Percentiles rank a stretch among this genome's conserved stretches.
phyloP scores from a whole-genome alignment of 2,113 vertebrate species.

The Tricholaema leucomelas region DNA sequence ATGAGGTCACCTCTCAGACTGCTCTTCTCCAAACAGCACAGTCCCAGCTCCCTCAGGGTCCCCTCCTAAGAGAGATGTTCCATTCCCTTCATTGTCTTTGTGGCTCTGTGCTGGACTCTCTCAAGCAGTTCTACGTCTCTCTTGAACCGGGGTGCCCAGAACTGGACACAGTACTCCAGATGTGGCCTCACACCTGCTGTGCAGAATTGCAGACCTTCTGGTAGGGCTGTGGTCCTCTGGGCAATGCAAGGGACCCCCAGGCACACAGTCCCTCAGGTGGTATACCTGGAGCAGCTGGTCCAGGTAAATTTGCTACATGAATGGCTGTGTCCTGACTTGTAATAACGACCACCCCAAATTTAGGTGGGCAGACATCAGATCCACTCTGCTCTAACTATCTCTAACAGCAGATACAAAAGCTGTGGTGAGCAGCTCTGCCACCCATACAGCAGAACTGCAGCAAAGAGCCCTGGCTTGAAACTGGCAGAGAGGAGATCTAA shows the following conservation, averaged over 20 bases:
- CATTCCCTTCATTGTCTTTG: too few species aligned
- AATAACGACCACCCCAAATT: neutral
- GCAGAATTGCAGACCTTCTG: neutral
- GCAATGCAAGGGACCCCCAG: neutral
- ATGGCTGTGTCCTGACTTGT: neutral
- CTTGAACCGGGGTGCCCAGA: too few species aligned
- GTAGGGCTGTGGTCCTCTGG: neutral
- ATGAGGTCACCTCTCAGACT: too few species aligned
- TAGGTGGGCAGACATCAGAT: neutral
- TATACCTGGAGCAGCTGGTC: neutral
- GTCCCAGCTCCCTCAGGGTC: too few species aligned
- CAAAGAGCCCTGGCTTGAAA: neutral
- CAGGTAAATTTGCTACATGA: neutral
- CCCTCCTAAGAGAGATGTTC: too few species aligned
- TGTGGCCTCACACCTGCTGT: too few species aligned
- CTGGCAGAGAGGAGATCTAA: too few species aligned
- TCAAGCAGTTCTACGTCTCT: too few species aligned
- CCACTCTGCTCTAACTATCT: neutral
- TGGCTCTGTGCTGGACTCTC: too few species aligned
- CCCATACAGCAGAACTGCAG: neutral
- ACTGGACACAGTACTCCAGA: too few species aligned
- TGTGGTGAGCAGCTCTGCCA: neutral
- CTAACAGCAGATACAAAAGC: neutral
- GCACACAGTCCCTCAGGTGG: neutral
- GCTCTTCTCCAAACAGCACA: too few species aligned